Evolutionary conservation across 1,140 invertebrate species (phyloP).

Genomic region (Notospermus geniculatus): DNA sequence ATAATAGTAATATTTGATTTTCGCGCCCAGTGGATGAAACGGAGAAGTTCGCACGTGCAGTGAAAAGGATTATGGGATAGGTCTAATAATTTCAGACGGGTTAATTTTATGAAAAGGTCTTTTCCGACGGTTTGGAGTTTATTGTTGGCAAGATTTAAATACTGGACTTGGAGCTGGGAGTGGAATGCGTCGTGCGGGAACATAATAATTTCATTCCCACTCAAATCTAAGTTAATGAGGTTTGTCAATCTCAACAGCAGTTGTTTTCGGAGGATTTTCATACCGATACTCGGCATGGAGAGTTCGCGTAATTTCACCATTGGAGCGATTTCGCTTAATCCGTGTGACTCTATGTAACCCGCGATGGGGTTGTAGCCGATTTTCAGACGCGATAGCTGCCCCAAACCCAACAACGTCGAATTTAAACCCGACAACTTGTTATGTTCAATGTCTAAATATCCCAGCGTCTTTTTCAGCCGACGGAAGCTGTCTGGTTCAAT

Average conservation of each 20-base stretch:
- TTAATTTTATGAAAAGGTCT: background rate
- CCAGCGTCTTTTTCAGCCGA: constrained; percentile 26
- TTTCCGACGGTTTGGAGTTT: constrained; percentile 9
- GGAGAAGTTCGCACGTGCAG: constrained; percentile 36
- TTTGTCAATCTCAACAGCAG: background rate
- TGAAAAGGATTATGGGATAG: constrained; percentile 38
- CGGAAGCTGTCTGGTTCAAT: constrained; percentile 30
- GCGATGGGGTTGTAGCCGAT: constrained; percentile 17
- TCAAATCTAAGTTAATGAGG: constrained; percentile 13
- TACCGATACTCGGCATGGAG: constrained; percentile 11
- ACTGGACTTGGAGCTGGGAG: background rate
- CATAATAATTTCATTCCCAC: background rate
- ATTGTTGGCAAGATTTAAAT: constrained; percentile 18
- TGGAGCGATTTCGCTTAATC: background rate
- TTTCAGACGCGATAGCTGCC: constrained; percentile 22
- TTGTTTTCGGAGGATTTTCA: constrained; percentile 1
- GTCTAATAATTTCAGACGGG: constrained; percentile 25
- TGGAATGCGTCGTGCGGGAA: background rate
- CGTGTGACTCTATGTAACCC: background rate
- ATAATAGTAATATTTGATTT: constrained; percentile 23
- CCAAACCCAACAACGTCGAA: constrained; percentile 19
- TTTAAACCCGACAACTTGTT: constrained; percentile 31
- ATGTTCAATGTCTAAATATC: constrained; percentile 31
- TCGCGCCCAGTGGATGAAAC: constrained; percentile 33
- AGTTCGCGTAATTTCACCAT: constrained; percentile 25